phyloP scores from a whole-genome alignment of 2,888 invertebrate genomes.

The Epinotia nisella region DNA sequence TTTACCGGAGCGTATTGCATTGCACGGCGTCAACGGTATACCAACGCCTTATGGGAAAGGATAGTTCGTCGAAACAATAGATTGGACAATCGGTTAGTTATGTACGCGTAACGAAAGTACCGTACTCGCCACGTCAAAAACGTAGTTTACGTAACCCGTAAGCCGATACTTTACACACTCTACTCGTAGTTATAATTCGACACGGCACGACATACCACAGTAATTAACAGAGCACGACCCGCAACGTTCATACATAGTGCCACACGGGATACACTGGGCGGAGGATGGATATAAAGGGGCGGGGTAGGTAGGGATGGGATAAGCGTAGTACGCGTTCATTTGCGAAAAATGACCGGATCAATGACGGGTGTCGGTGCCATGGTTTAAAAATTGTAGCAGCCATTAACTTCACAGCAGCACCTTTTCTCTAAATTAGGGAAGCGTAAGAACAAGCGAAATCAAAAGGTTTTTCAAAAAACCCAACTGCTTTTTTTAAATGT shows the following conservation, averaged over 20 bases:
- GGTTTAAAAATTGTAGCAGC: too few species aligned
- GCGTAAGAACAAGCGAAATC: too few species aligned
- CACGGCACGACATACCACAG: constrained; percentile 47
- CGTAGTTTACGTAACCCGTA: constrained; percentile 34
- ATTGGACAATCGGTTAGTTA: not conserved
- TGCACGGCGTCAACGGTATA: not conserved
- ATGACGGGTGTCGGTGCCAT: not conserved
- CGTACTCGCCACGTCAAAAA: constrained; percentile 10
- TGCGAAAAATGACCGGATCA: not conserved
- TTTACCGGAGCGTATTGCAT: too few species aligned
- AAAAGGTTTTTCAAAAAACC: too few species aligned
- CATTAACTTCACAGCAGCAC: too few species aligned
- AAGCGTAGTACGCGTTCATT: not conserved
- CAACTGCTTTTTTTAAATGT: too few species aligned
- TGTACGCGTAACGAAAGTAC: not conserved
- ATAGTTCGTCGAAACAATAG: not conserved
- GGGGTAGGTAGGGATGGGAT: not conserved
- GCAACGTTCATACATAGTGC: constrained; percentile 61
- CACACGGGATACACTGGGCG: constrained; percentile 22
- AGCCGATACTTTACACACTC: constrained; percentile 26
- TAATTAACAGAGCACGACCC: constrained; percentile 65
- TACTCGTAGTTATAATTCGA: constrained; percentile 1
- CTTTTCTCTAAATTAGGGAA: too few species aligned
- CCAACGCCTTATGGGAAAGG: not conserved
- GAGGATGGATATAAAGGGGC: not conserved